phyloP scores from a whole-genome alignment of 1,140 invertebrate species.

The Aphis craccivora region DNA sequence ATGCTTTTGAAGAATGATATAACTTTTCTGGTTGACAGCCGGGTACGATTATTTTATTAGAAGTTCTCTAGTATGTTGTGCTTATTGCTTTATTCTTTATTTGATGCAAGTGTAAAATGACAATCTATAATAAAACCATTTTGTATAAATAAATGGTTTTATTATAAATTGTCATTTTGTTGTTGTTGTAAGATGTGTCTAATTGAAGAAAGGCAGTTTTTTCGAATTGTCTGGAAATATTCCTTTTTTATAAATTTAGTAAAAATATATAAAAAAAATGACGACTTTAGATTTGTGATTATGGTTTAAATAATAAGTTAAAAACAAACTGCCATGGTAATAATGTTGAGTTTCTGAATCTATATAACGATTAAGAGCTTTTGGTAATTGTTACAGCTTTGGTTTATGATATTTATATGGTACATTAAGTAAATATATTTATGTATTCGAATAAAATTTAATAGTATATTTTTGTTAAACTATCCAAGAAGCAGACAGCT shows the following conservation, averaged over 20 bases:
- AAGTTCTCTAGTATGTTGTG: too few relatives aligned
- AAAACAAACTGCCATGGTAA: neutral
- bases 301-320: neutral
- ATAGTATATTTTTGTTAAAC: neutral
- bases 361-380: neutral
- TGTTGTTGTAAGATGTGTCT: too few relatives aligned
- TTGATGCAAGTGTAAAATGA: too few relatives aligned
- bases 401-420: neutral
- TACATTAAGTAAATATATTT: constrained; percentile 2
- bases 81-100: too few relatives aligned
- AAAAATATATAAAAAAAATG: neutral
- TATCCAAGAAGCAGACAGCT: neutral
- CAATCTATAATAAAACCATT: too few relatives aligned
- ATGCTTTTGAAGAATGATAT: too few relatives aligned
- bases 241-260: neutral
- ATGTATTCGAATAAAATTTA: neutral
- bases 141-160: too few relatives aligned
- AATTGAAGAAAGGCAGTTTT: too few relatives aligned
- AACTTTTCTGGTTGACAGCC: too few relatives aligned
- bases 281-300: neutral
- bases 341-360: neutral
- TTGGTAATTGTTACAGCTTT: neutral
- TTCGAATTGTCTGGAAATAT: neutral
- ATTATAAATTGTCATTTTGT: too few relatives aligned
- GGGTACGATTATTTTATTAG: too few relatives aligned